Evolutionary conservation across 2,113 vertebrate species (phyloP).

Genomic region (Hemicordylus capensis): DNA sequence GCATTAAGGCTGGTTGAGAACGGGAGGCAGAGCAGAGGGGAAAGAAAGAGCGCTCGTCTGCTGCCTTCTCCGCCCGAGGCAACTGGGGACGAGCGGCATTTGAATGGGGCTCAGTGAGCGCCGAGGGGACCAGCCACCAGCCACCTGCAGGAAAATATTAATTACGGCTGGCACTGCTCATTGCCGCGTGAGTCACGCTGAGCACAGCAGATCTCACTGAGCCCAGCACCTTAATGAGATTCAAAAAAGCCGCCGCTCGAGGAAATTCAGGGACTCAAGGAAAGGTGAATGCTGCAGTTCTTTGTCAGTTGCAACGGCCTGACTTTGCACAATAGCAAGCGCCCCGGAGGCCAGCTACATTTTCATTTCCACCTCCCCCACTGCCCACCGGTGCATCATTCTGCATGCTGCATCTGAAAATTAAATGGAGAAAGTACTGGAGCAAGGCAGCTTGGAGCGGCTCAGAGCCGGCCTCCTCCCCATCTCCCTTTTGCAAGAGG

Average conservation of each 20-base stretch:
- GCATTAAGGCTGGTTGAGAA: constrained; percentile 16
- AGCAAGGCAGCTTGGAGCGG: neutral
- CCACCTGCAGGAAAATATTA: accelerated
- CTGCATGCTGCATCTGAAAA: constrained; percentile 19
- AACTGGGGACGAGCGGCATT: accelerated
- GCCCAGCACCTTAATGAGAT: neutral
- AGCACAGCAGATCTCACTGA: neutral
- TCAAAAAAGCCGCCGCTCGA: neutral
- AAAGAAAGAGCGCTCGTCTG: no score
- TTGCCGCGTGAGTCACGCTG: accelerated
- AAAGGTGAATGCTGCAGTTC: neutral
- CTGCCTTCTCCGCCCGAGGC: neutral
- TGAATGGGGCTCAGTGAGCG: neutral
- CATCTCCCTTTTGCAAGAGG: no score
- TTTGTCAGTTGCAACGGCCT: neutral
- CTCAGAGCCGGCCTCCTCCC: no score
- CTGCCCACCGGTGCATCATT: neutral
- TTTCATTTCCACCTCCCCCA: neutral
- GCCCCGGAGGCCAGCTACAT: neutral
- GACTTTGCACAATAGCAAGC: constrained; percentile 28
- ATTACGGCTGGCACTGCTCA: neutral
- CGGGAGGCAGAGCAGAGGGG: neutral
- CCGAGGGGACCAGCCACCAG: neutral
- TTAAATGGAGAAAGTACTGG: constrained; percentile 28
- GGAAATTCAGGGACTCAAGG: neutral